A percentile compares a stretch with the other conserved stretches of the same genome.
phyloP scores from a whole-genome alignment of 1,140 invertebrate genomes.

The Diachasma alloeum region DNA sequence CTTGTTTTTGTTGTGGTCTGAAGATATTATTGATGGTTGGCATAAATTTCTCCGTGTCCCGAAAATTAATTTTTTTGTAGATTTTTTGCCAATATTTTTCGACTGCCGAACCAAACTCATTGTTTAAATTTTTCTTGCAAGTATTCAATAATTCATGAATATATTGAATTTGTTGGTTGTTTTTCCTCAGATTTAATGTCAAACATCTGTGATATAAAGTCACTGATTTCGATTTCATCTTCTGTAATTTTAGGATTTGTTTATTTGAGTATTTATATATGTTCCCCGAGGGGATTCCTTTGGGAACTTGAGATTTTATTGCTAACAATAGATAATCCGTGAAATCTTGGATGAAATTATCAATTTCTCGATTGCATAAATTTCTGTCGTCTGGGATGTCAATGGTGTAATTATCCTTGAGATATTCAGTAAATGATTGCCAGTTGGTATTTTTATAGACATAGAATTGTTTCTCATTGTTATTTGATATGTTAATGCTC shows the following conservation, averaged over 20 bases:
- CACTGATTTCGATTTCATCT: background rate
- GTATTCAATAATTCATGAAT: too few species aligned
- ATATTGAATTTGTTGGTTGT: too few species aligned
- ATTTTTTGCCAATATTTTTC: too few species aligned
- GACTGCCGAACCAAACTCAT: too few species aligned
- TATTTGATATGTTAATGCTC: too few species aligned
- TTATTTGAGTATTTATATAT: background rate
- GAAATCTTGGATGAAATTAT: conserved; percentile 8
- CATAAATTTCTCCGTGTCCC: too few species aligned
- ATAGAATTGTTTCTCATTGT: background rate
- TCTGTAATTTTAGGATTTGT: conserved; percentile 4
- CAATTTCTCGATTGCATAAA: conserved; percentile 28
- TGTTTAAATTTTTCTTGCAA: too few species aligned
- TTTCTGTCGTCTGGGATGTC: conserved; percentile 25
- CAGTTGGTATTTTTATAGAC: conserved; percentile 30
- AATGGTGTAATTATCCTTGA: background rate
- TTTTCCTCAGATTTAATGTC: too few species aligned
- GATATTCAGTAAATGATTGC: conserved; percentile 22
- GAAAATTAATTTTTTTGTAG: too few species aligned
- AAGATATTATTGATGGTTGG: too few species aligned
- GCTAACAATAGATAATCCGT: background rate
- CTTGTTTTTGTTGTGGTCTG: background rate
- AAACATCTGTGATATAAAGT: too few species aligned
- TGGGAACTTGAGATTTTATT: conserved; percentile 14
- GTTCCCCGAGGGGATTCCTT: background rate